Percentiles rank a stretch among this genome's conserved stretches.
Conservation (phyloP, 1,140 invertebrate genomes). For the Apis cerana region DNA sequence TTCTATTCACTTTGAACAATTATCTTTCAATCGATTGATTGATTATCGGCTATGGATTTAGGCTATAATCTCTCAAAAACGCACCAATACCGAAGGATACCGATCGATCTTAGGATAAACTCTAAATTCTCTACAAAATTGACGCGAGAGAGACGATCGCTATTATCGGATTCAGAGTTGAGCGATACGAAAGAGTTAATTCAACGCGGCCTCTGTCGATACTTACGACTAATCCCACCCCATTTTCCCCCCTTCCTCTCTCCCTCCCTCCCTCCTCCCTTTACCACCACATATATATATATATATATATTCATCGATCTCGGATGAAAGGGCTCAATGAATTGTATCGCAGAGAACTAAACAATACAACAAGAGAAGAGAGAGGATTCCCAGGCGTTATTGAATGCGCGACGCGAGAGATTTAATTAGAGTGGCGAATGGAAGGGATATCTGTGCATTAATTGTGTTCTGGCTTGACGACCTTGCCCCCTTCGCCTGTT, state of each 20-base stretch:
- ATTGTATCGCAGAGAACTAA: background rate
- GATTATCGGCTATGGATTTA: background rate
- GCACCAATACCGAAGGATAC: too few relatives aligned
- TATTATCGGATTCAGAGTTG: too few relatives aligned
- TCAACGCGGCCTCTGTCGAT: background rate
- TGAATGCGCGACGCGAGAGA: background rate
- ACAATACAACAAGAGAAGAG: too few relatives aligned
- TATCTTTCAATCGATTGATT: background rate
- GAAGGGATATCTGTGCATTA: conserved; percentile 11
- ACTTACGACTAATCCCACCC: background rate
- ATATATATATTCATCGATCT: background rate
- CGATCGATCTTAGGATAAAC: background rate
- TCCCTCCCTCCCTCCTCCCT: background rate
- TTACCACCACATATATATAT: background rate
- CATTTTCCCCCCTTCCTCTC: too few relatives aligned
- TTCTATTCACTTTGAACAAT: background rate
- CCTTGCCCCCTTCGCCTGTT: conserved; percentile 14
- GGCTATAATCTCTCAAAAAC: background rate
- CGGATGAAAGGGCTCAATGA: background rate
- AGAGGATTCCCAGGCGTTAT: conserved; percentile 18
- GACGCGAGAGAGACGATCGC: too few relatives aligned
- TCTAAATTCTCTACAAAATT: background rate
- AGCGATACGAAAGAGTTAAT: background rate
- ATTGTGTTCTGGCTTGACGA: conserved; percentile 17
- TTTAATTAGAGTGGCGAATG: conserved; percentile 22